Conservation (phyloP, 1,140 invertebrate genomes). For the Coelopa frigida region DNA sequence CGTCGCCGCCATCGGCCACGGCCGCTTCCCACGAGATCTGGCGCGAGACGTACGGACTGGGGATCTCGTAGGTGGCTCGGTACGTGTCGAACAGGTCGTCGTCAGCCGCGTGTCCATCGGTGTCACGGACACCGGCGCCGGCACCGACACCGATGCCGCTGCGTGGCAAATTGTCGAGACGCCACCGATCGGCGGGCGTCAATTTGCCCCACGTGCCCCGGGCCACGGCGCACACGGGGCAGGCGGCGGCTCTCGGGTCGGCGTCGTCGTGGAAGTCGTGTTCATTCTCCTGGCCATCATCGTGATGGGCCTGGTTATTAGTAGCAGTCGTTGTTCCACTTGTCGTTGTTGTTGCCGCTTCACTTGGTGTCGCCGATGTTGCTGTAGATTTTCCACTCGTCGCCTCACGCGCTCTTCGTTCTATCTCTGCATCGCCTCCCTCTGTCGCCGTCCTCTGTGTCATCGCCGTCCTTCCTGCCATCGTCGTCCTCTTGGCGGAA, state of each 20-base stretch:
- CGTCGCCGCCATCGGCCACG: neutral
- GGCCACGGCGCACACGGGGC: neutral
- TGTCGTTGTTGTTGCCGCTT: neutral
- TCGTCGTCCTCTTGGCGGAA: too few species aligned
- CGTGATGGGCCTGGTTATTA: neutral
- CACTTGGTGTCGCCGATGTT: too few species aligned
- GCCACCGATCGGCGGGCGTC: conserved; percentile 33
- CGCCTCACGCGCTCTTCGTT: too few species aligned
- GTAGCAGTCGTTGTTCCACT: neutral
- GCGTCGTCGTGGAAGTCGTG: neutral
- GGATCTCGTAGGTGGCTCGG: conserved; percentile 37
- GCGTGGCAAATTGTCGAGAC: conserved; percentile 29
- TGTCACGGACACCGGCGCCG: too few species aligned
- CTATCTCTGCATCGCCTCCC: conserved; percentile 4
- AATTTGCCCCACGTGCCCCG: conserved; percentile 25
- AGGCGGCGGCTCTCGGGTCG: neutral
- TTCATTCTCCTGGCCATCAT: neutral
- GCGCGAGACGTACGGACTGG: conserved; percentile 33
- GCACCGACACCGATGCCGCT: too few species aligned
- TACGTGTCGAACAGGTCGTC: conserved; percentile 32
- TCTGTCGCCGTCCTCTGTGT: neutral
- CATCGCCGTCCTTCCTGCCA: conserved; percentile 1
- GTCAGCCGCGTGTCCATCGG: neutral
- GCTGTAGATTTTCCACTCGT: too few species aligned
- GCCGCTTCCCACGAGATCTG: conserved; percentile 35